phyloP scores from a whole-genome alignment of 1,140 invertebrate genomes.

The Caenorhabditis latens region DNA sequence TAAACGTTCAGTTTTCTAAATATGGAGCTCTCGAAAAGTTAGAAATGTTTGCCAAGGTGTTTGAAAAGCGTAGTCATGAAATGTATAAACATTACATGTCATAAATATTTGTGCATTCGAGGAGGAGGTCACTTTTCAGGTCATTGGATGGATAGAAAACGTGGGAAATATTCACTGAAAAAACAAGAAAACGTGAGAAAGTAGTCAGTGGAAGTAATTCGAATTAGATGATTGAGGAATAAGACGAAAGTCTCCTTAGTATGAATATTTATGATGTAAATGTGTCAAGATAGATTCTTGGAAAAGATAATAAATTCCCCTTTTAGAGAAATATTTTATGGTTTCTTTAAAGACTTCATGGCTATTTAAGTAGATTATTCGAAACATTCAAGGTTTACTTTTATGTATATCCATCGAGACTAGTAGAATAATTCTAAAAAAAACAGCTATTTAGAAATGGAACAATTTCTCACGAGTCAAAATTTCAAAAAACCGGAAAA shows the following conservation, averaged over 20 bases:
- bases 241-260: constrained; percentile 5
- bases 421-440: not conserved
- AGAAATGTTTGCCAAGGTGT: no score
- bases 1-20: no score
- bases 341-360: constrained; percentile 10
- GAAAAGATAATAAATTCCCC: not conserved
- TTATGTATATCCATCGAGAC: not conserved
- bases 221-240: constrained; percentile 4
- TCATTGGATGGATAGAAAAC: no score
- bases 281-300: not conserved
- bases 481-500: not conserved
- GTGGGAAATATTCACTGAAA: not conserved
- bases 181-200: not conserved
- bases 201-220: not conserved
- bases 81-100: no score
- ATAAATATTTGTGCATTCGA: no score
- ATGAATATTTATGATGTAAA: constrained; percentile 43
- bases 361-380: not conserved
- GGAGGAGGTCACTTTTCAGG: no score
- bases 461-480: not conserved
- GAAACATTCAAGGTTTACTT: constrained; percentile 2
- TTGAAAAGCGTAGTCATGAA: no score
- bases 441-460: no score
- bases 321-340: not conserved
- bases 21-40: no score